Percentiles rank a stretch among this genome's conserved stretches.
These are phyloP conservation scores for Hypercompe scribonia DNA, from an alignment of 2,888 invertebrate genomes.

Conservation along the genomic window DNA sequence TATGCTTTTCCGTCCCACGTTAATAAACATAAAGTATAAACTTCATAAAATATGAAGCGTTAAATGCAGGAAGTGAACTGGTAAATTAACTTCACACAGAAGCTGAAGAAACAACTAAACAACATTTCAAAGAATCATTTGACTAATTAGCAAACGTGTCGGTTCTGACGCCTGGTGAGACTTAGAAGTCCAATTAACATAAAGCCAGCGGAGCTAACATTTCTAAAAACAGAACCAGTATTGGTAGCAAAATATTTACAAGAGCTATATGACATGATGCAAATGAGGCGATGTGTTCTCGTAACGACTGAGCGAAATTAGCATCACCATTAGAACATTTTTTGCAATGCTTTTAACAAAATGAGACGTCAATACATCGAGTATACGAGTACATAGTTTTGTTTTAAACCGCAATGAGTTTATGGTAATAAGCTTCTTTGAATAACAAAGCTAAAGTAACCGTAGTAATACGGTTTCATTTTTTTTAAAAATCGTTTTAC, in stretches of 20 bases:
- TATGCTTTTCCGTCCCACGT: not conserved
- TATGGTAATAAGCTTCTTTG: slow-evolving; percentile 53
- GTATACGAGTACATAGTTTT: slow-evolving; percentile 59
- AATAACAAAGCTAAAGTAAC: slow-evolving; percentile 37
- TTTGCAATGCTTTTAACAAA: slow-evolving; percentile 67
- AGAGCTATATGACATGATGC: slow-evolving; percentile 79
- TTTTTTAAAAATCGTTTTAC: slow-evolving; percentile 20
- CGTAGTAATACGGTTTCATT: slow-evolving; percentile 29
- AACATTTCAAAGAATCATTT: slow-evolving; percentile 44
- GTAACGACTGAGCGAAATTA: slow-evolving; percentile 73
- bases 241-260: slow-evolving; percentile 78
- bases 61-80: slow-evolving; percentile 10
- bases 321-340: slow-evolving; percentile 75
- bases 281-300: slow-evolving; percentile 76
- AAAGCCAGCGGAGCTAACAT: slow-evolving; percentile 48
- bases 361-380: slow-evolving; percentile 70
- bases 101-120: slow-evolving; percentile 22
- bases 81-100: slow-evolving; percentile 24
- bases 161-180: slow-evolving; percentile 43
- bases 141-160: slow-evolving; percentile 47
- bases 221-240: slow-evolving; percentile 62
- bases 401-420: slow-evolving; percentile 46
- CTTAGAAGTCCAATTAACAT: slow-evolving; percentile 55
- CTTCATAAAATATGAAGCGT: not conserved
- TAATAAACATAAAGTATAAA: not conserved